Conservation (phyloP, 2,888 invertebrate genomes). For the Drosophila sordidula region DNA sequence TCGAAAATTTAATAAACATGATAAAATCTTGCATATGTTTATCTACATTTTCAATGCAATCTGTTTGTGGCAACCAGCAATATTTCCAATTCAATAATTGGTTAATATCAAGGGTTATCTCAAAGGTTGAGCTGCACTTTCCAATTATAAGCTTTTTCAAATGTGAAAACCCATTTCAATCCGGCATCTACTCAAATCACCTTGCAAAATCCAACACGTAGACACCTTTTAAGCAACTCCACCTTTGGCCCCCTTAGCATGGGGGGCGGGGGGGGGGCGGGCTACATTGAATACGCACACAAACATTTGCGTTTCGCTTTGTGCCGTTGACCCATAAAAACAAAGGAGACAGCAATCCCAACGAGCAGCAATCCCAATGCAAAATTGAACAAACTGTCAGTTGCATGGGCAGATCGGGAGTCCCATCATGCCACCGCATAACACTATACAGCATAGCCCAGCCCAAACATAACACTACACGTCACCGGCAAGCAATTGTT, state of each 20-base stretch:
- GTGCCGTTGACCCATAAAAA: slow-evolving; percentile 72
- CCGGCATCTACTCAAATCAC: slow-evolving; percentile 45
- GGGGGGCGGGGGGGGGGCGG: too few species aligned
- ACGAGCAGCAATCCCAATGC: slow-evolving; percentile 50
- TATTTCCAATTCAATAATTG: slow-evolving; percentile 1
- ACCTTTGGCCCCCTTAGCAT: not conserved
- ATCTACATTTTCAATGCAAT: too few species aligned
- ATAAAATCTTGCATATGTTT: not conserved
- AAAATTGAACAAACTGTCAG: slow-evolving; percentile 75
- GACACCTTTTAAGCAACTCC: slow-evolving; percentile 33
- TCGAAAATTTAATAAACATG: too few species aligned
- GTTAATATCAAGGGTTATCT: slow-evolving; percentile 1
- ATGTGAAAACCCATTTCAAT: slow-evolving; percentile 51
- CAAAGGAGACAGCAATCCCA: slow-evolving; percentile 35
- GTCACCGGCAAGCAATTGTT: slow-evolving; percentile 53
- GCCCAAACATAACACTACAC: slow-evolving; percentile 47
- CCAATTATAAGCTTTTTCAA: slow-evolving; percentile 42
- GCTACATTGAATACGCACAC: slow-evolving; percentile 22
- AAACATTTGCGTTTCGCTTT: slow-evolving; percentile 60
- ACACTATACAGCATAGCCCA: slow-evolving; percentile 34
- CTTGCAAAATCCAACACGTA: slow-evolving; percentile 48
- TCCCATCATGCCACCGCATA: slow-evolving; percentile 28
- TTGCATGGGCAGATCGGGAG: slow-evolving; percentile 50
- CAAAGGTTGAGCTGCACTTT: slow-evolving; percentile 15
- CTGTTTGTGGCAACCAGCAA: too few species aligned